Conservation (phyloP, 2,888 invertebrate species). For the Callyntrura guangdongensis region DNA sequence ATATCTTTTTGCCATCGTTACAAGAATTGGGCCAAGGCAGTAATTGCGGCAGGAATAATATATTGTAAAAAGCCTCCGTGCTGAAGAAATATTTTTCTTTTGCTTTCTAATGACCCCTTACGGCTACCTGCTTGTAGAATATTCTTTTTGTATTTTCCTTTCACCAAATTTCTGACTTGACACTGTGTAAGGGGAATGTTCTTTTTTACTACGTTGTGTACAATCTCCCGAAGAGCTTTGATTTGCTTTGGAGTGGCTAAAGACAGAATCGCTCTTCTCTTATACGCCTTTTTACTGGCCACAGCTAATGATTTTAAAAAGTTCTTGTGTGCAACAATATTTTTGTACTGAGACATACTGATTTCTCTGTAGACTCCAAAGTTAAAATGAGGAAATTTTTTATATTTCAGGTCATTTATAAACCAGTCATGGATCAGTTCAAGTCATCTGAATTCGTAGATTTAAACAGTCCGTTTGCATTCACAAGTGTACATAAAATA, state of each 20-base stretch:
- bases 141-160: slow-evolving; percentile 14
- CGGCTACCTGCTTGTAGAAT: background rate
- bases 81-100: slow-evolving; percentile 56
- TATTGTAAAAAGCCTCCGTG: slow-evolving; percentile 56
- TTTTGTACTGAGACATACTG: slow-evolving; percentile 13
- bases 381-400: background rate
- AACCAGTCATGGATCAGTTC: background rate
- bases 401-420: background rate
- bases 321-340: slow-evolving; percentile 21
- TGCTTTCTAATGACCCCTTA: background rate
- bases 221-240: slow-evolving; percentile 44
- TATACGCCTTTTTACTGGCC: background rate
- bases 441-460: background rate
- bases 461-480: slow-evolving; percentile 1
- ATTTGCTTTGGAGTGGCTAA: slow-evolving; percentile 45
- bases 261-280: background rate
- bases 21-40: background rate
- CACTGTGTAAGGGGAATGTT: slow-evolving; percentile 22
- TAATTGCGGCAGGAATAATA: slow-evolving; percentile 30
- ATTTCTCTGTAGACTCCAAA: background rate
- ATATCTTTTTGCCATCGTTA: slow-evolving; percentile 35
- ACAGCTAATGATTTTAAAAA: slow-evolving; percentile 51
- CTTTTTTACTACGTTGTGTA: slow-evolving; percentile 15
- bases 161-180: background rate
- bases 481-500: slow-evolving; percentile 52